Evolutionary conservation across 2,113 vertebrate genomes (phyloP).

Genomic region (Pseudorhombus dupliciocellatus): DNA sequence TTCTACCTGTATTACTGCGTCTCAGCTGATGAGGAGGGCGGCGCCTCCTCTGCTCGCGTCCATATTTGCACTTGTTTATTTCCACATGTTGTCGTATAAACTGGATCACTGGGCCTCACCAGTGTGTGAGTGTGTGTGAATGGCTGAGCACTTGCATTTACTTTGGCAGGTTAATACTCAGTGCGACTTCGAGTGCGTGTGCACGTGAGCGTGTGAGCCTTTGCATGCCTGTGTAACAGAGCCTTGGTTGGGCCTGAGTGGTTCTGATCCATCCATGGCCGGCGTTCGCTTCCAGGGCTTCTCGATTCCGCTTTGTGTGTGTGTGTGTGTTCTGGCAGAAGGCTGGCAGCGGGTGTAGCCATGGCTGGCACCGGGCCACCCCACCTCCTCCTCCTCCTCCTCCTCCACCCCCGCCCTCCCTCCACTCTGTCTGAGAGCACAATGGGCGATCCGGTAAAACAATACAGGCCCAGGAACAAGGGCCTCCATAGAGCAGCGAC

Average conservation of each 20-base stretch:
- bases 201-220: constrained; percentile 19
- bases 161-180: constrained; percentile 17
- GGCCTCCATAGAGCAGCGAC: constrained; percentile 76
- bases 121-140: neutral
- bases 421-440: constrained; percentile 77
- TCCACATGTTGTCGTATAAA: too few species aligned
- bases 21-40: too few species aligned
- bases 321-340: constrained; percentile 51
- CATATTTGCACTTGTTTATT: neutral
- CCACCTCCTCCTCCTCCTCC: neutral
- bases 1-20: too few species aligned
- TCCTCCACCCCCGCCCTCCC: constrained; percentile 11
- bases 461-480: constrained; percentile 82
- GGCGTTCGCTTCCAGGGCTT: constrained; percentile 60
- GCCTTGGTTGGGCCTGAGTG: constrained; percentile 60
- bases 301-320: constrained; percentile 52
- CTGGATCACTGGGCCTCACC: neutral
- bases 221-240: constrained; percentile 60
- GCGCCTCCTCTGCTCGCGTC: too few species aligned
- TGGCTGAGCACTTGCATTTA: constrained; percentile 2
- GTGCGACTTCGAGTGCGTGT: neutral
- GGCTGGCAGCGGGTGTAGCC: constrained; percentile 70
- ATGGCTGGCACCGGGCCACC: constrained; percentile 71
- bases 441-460: constrained; percentile 82
- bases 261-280: constrained; percentile 68